These are phyloP conservation scores for Garrulus glandarius DNA, from an alignment of 2,797 vertebrate species.

Conservation along the genomic window DNA sequence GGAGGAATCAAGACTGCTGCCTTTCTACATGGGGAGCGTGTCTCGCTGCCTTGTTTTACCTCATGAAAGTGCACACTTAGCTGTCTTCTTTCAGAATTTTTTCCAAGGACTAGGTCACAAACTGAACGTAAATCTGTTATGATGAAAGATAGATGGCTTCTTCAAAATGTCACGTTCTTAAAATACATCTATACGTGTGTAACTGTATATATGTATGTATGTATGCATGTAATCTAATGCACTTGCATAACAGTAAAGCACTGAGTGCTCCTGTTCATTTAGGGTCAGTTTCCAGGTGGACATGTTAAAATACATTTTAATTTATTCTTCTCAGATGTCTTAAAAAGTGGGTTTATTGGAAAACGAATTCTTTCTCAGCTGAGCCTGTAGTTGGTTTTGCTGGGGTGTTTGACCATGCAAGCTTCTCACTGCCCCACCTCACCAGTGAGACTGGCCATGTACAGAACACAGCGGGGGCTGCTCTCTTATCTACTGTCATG, in stretches of 20 bases:
- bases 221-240: conserved; percentile 43
- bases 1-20: background rate
- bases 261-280: background rate
- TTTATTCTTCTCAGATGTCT: background rate
- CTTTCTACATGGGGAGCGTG: background rate
- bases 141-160: conserved; percentile 59
- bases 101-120: conserved; percentile 40
- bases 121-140: conserved; percentile 52
- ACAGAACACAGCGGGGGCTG: conserved; percentile 28
- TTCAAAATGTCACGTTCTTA: conserved; percentile 66
- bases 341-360: background rate
- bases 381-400: background rate
- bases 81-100: conserved; percentile 26
- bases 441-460: background rate
- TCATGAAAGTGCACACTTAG: background rate
- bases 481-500: conserved; percentile 22
- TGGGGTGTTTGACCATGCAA: background rate
- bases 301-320: background rate
- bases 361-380: background rate
- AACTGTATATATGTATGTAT: conserved; percentile 48
- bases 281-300: background rate
- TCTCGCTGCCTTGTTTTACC: background rate
- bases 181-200: conserved; percentile 62
- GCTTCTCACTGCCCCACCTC: background rate
- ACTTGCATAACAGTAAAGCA: background rate